Evolutionary conservation across 2,888 invertebrate species (phyloP).

Genomic region (Lepeophtheirus nordmannii): DNA sequence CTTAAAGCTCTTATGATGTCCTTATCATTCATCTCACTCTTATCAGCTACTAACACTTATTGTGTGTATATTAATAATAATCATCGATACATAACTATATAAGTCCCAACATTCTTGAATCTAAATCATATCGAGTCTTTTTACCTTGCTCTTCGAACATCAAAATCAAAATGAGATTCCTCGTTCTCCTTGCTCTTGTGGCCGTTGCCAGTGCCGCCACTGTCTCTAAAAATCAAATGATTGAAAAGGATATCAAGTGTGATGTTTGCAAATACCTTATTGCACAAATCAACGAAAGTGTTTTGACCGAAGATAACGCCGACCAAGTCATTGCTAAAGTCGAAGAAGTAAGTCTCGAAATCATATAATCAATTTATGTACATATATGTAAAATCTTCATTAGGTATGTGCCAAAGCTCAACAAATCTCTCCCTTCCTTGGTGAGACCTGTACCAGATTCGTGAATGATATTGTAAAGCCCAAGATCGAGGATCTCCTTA

Average conservation of each 20-base stretch:
- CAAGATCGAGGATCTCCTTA: background rate
- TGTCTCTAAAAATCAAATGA: background rate
- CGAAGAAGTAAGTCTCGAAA: background rate
- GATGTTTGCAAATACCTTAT: background rate
- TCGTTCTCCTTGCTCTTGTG: too few species aligned
- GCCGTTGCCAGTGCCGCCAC: too few species aligned
- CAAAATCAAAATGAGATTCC: slow-evolving; percentile 2
- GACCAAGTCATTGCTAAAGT: background rate
- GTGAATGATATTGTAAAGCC: background rate
- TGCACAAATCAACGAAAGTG: background rate
- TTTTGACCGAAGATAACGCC: background rate
- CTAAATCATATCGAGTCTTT: too few species aligned
- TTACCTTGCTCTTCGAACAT: too few species aligned
- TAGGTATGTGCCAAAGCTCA: background rate
- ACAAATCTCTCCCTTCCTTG: background rate
- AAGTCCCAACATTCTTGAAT: too few species aligned
- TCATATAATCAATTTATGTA: background rate
- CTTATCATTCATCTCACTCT: too few species aligned
- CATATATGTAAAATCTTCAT: background rate
- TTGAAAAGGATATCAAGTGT: background rate
- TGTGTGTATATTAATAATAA: too few species aligned
- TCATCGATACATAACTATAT: too few species aligned
- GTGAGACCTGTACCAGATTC: background rate
- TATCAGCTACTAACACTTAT: too few species aligned
- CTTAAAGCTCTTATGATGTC: too few species aligned